Conservation (phyloP, 2,797 vertebrate species). For the Pteropus rufus region DNA sequence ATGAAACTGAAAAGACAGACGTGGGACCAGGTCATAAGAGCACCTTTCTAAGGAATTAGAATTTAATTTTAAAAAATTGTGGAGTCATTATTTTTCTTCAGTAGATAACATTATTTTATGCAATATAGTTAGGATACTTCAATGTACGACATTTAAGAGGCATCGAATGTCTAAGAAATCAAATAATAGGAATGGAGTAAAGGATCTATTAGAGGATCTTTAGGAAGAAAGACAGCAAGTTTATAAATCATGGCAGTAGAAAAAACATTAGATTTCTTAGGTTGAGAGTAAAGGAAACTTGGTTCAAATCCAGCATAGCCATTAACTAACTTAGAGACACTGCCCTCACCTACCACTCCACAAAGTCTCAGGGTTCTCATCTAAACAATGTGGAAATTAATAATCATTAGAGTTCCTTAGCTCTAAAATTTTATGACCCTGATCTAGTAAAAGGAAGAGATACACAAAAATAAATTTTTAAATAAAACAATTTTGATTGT, state of each 20-base stretch:
- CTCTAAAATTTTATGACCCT: not conserved
- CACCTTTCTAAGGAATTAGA: not conserved
- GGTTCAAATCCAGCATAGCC: not conserved
- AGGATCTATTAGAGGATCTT: not conserved
- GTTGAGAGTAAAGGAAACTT: not conserved
- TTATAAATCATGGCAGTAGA: not conserved
- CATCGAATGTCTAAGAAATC: not conserved
- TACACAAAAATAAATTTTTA: not conserved
- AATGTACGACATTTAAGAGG: not conserved
- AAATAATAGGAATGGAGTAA: not conserved
- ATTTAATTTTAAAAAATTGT: not conserved
- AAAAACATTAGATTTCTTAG: not conserved
- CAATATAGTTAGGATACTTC: not conserved
- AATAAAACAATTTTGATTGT: not conserved
- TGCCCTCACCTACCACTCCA: too few species aligned
- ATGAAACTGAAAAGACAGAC: not conserved
- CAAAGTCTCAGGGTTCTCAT: not conserved
- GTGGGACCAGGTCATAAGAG: not conserved
- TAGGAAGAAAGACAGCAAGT: not conserved
- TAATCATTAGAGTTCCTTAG: not conserved
- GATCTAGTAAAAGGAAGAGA: not conserved
- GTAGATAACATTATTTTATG: not conserved
- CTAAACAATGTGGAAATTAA: not conserved
- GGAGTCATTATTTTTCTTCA: constrained; percentile 7
- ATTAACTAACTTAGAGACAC: not conserved